These are phyloP conservation scores for Pseudomyrmex flavicornis DNA, from an alignment of 1,140 invertebrate genomes.

Conservation along the genomic window DNA sequence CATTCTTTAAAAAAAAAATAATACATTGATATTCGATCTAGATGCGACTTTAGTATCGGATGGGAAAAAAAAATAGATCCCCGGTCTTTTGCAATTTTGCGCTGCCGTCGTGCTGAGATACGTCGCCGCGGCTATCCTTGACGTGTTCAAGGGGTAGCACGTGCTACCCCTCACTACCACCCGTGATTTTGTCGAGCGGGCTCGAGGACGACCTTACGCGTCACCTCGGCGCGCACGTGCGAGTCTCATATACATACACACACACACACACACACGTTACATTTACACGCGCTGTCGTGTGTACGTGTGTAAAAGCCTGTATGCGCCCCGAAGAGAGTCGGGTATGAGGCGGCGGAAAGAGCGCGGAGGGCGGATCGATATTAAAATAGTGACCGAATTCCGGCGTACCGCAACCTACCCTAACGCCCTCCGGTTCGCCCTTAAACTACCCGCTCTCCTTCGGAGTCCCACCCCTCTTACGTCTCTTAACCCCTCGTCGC, in stretches of 20 bases:
- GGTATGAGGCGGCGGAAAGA: conserved; percentile 31
- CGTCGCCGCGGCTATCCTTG: conserved; percentile 26
- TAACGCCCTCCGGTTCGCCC: conserved; percentile 76
- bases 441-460: conserved; percentile 66
- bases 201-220: conserved; percentile 56
- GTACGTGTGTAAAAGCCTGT: conserved; percentile 13
- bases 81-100: not conserved
- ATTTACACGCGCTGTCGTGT: not conserved
- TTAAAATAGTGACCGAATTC: conserved; percentile 86
- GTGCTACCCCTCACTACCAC: conserved; percentile 32
- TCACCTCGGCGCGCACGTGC: conserved; percentile 55
- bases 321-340: conserved; percentile 19
- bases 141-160: conserved; percentile 44
- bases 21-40: too few relatives aligned
- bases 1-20: too few relatives aligned
- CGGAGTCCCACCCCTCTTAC: conserved; percentile 27
- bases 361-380: conserved; percentile 81
- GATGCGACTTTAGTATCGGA: too few relatives aligned
- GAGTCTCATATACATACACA: conserved; percentile 28
- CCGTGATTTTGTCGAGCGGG: conserved; percentile 43
- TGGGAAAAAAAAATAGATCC: not conserved
- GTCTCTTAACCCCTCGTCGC: conserved; percentile 36
- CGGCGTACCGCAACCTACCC: conserved; percentile 82
- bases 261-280: not conserved
- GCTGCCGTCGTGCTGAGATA: not conserved